phyloP scores from a whole-genome alignment of 1,140 invertebrate genomes.

The Panulirus ornatus region DNA sequence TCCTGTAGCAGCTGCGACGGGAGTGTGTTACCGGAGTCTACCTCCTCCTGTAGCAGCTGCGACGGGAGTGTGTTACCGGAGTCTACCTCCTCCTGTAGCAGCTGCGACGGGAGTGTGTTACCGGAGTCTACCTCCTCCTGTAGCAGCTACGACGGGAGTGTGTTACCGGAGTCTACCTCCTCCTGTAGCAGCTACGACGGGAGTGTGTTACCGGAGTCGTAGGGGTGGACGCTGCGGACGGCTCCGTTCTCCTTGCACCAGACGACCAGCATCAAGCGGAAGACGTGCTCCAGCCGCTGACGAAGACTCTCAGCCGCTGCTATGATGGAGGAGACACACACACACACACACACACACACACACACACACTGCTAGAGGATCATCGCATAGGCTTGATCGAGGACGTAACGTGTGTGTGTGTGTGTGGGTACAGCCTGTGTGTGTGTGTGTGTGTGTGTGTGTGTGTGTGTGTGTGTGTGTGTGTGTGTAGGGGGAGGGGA shows the following conservation, averaged over 20 bases:
- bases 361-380: not conserved
- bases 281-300: slow-evolving; percentile 41
- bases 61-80: too few relatives aligned
- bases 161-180: too few relatives aligned
- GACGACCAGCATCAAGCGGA: slow-evolving; percentile 53
- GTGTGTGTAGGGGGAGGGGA: too few relatives aligned
- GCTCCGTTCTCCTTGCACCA: slow-evolving; percentile 50
- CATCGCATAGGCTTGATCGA: not conserved
- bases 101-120: too few relatives aligned
- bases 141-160: too few relatives aligned
- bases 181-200: too few relatives aligned
- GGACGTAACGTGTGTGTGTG: not conserved
- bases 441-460: not conserved
- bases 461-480: not conserved
- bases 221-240: slow-evolving; percentile 30
- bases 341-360: not conserved
- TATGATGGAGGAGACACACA: not conserved
- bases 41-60: too few relatives aligned
- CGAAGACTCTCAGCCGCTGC: slow-evolving; percentile 13
- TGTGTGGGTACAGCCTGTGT: not conserved
- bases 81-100: too few relatives aligned
- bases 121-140: too few relatives aligned
- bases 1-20: too few relatives aligned
- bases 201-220: slow-evolving; percentile 56
- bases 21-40: too few relatives aligned